Evolutionary conservation across 2,888 invertebrate species (phyloP).

Genomic region (Andrena minutula): DNA sequence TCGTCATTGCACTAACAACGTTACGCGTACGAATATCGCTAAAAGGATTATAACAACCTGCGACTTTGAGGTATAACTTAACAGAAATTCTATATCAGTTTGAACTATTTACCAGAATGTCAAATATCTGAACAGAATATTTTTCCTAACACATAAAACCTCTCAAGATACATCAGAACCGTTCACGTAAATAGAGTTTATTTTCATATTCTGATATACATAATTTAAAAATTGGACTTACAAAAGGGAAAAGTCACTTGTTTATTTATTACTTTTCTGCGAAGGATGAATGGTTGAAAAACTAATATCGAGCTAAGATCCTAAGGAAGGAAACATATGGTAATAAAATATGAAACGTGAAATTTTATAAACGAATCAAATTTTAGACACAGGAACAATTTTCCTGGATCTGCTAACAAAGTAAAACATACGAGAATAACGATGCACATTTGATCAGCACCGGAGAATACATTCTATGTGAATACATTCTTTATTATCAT

Average conservation of each 20-base stretch:
- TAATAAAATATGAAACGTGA: conserved; percentile 10
- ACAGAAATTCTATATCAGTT: not conserved
- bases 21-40: not conserved
- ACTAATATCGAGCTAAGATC: not conserved
- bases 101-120: not conserved
- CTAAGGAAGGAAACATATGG: too few relatives aligned
- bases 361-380: conserved; percentile 1
- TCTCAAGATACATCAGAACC: conserved; percentile 64
- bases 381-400: conserved; percentile 2
- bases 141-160: conserved; percentile 29
- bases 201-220: conserved; percentile 61
- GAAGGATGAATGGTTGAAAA: not conserved
- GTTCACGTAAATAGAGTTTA: conserved; percentile 58
- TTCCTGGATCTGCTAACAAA: not conserved
- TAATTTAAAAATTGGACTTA: not conserved
- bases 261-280: conserved; percentile 14
- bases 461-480: conserved; percentile 63
- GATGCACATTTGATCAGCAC: conserved; percentile 19
- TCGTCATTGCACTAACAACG: not conserved
- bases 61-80: not conserved
- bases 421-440: not conserved
- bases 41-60: not conserved
- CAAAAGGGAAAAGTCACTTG: not conserved
- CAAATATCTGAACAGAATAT: not conserved
- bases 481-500: conserved; percentile 38